Evolutionary conservation across 2,797 vertebrate species (phyloP), one percentile per base, ranked within the genome.

Genomic region (Coregonus ussuriensis): DNA sequence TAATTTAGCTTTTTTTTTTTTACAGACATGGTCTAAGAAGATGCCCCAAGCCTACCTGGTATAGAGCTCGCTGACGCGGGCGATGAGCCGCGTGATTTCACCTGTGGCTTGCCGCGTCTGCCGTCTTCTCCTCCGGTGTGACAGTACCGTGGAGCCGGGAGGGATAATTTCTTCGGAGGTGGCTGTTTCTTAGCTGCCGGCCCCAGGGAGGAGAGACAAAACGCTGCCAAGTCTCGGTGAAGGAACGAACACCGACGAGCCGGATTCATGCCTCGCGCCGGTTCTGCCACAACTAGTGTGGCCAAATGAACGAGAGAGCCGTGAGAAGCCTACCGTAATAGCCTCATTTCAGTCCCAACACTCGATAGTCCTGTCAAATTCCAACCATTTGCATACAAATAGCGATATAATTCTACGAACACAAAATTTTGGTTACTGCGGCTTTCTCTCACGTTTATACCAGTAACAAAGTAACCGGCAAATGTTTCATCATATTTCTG

Each of bases 241-340:
- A 90, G 33, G 16, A 77, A 18, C 62, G 89, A 88, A 21, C 88
- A 90, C 41, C 88, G 85, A 3, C 88, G 88, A 6, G 78, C 81
- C 6, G 88, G 67, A 47, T 86, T 86, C 91, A 91, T 91, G 2
- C 4, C 81, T 37, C 0, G 3, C 37, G 0, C 71, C 52, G 71
- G 29, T 53, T 56, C 71, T 33, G 52, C 2, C 11, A 72, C 71
- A 72, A 33, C 65, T 25, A 15, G 29, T 31, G 11, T 29, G 13
- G 25, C 29, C 63, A 66, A 66, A 13, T 29, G 25, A 18, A 66
- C 4, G 4, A 33, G 4, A n/a, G 54, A 56, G 54, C 54, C 7
- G 56, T 6, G n/a, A 6, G 56, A 6, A 6, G 56, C 18, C 18
- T 47, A 5, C 29, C 14, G 2, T 18, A 18, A 41, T 7, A 69